A percentile compares a stretch with the other conserved stretches of the same genome.
Conservation (phyloP, 2,113 vertebrate genomes). For the Sclerurus mexicanus region DNA sequence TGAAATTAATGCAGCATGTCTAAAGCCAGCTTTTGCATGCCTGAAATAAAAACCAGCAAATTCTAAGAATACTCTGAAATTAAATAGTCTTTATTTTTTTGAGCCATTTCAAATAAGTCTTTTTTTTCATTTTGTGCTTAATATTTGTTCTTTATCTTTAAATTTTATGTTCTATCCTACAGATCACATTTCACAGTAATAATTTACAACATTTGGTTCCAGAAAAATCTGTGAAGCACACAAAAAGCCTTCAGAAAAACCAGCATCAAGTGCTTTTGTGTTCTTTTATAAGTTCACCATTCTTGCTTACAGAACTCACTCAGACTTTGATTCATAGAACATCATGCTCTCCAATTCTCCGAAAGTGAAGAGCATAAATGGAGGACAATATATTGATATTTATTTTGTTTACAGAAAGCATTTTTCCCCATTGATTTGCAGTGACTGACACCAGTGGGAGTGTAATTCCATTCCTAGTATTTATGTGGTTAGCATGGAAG, state of each 20-base stretch:
- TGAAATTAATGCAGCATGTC: neutral
- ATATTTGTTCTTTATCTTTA: neutral
- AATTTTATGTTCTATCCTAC: neutral
- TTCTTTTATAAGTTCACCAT: neutral
- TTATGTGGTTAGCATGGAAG: neutral
- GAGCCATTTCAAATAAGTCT: neutral
- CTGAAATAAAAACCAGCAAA: neutral
- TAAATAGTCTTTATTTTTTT: neutral
- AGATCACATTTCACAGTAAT: neutral
- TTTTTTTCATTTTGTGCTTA: neutral
- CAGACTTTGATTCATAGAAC: neutral
- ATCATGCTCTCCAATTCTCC: neutral
- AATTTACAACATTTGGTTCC: neutral
- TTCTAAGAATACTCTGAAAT: neutral
- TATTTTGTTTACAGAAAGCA: neutral
- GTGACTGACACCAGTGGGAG: neutral
- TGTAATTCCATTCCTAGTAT: conserved; percentile 4
- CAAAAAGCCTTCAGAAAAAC: neutral
- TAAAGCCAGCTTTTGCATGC: neutral
- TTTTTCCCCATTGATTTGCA: neutral
- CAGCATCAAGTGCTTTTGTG: neutral
- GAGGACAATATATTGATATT: neutral
- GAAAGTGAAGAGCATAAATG: neutral
- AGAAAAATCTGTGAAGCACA: neutral
- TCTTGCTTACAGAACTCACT: neutral